A percentile compares a stretch with the other conserved stretches of the same genome.
Conservation (phyloP, 1,140 invertebrate species). For the Paraescarpia echinospica region DNA sequence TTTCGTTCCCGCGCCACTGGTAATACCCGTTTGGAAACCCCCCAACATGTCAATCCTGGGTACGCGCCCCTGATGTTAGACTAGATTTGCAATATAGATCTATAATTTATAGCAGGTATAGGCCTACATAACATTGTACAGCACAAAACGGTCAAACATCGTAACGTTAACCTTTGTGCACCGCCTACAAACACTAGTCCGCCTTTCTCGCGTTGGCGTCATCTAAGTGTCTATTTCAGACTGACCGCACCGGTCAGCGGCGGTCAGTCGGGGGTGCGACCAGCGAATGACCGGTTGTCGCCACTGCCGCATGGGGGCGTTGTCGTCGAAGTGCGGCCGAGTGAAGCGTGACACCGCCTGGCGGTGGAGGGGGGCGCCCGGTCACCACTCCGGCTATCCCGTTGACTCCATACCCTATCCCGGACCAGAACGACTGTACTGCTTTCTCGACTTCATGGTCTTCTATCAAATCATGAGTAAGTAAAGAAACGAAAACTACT, state of each 20-base stretch:
- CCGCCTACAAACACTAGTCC: no score
- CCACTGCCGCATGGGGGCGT: constrained; percentile 7
- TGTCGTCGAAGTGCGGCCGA: background rate
- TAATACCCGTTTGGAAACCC: no score
- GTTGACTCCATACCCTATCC: constrained; percentile 22
- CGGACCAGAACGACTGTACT: constrained; percentile 23
- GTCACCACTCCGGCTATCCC: constrained; percentile 26
- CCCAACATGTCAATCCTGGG: no score
- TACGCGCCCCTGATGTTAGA: no score
- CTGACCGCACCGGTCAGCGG: background rate
- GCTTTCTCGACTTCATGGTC: constrained; percentile 28
- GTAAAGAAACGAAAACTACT: background rate
- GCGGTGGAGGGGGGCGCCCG: constrained; percentile 24
- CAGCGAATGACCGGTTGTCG: background rate
- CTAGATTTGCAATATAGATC: no score
- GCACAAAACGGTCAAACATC: no score
- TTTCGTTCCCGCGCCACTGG: no score
- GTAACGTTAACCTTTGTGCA: no score
- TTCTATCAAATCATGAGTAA: constrained; percentile 25
- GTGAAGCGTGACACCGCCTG: background rate
- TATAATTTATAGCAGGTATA: no score
- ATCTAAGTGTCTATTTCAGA: background rate
- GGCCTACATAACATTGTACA: no score
- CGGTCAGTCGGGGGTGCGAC: background rate
- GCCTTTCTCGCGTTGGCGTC: background rate